Percentiles rank a stretch among this genome's conserved stretches.
These are phyloP conservation scores for Spizaetus ornatus DNA, from an alignment of 2,113 vertebrate genomes.

Conservation along the genomic window DNA sequence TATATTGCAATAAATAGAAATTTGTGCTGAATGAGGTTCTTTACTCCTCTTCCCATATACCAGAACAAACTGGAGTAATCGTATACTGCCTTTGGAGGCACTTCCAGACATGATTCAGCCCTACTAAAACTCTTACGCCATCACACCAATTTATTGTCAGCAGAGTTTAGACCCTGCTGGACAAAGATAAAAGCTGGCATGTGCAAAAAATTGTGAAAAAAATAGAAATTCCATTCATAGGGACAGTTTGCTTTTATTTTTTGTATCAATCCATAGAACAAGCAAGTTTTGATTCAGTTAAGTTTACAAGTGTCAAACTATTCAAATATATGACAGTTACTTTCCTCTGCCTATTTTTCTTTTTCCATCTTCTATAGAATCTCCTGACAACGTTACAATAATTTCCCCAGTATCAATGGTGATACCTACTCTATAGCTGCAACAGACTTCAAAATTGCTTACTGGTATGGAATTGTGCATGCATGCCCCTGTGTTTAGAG, in stretches of 20 bases:
- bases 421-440: not conserved
- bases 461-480: not conserved
- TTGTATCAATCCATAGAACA: not conserved
- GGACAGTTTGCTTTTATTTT: not conserved
- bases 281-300: not conserved
- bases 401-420: not conserved
- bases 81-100: not conserved
- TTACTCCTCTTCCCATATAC: not conserved
- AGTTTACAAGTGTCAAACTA: not conserved
- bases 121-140: not conserved
- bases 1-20: constrained; percentile 1
- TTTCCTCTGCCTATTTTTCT: not conserved
- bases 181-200: not conserved
- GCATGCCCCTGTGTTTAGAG: no score
- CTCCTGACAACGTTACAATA: not conserved
- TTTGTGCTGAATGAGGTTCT: not conserved
- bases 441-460: not conserved
- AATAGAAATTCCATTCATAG: not conserved
- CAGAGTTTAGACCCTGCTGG: not conserved
- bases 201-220: not conserved
- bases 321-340: not conserved
- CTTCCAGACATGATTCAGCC: not conserved
- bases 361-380: not conserved
- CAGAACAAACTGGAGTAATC: not conserved
- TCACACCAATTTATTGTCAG: not conserved